Evolutionary conservation across 2,888 invertebrate genomes (phyloP), one percentile per base, ranked within the genome.

Genomic region (Graphium colonna): DNA sequence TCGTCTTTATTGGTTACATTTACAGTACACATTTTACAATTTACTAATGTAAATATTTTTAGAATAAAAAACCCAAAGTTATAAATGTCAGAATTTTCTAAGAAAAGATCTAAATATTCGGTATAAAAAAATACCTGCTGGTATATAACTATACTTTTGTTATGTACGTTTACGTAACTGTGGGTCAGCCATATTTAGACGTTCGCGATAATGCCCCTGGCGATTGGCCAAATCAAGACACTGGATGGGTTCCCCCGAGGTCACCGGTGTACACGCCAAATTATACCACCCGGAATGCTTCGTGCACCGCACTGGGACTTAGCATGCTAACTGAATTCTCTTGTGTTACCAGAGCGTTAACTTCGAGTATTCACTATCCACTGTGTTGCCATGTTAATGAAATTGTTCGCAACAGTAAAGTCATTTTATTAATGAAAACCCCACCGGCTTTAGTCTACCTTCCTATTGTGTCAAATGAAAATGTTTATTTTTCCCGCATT

Each of bases 121-220:
- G n/a, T n/a, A n/a, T n/a, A n/a, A n/a, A n/a, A n/a, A n/a, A n/a
- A n/a, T n/a, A n/a, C n/a, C n/a, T n/a, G n/a, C n/a, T 21, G 21
- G 5, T 21, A 21, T 5, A 21, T 21, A 3, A 21, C 21, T 21
- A 3, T 21, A 3, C 21, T 36, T 36, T n/a, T 3, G 1, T 12
- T 36, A 36, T 36, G 12, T 13, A n/a, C 13, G 3, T 36, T 31
- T 36, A 36, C 36, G 36, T 36, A 36, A 36, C 12, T 13, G n/a
- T 36, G 12, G 36, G 31, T 9, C 31, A 31, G 12, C 36, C n/a
- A 4, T 13, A n/a, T 36, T 13, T 21, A 64, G 63, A 75, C 78
- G 78, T 77, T 71, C 74, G 77, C 78, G 77, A 74, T 79, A 80
- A 77, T 79, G 73, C 71, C 68, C 56, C 69, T 86, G 86, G 85